These are phyloP conservation scores for Martes martes DNA, from an alignment of 2,113 vertebrate species.

Conservation along the genomic window DNA sequence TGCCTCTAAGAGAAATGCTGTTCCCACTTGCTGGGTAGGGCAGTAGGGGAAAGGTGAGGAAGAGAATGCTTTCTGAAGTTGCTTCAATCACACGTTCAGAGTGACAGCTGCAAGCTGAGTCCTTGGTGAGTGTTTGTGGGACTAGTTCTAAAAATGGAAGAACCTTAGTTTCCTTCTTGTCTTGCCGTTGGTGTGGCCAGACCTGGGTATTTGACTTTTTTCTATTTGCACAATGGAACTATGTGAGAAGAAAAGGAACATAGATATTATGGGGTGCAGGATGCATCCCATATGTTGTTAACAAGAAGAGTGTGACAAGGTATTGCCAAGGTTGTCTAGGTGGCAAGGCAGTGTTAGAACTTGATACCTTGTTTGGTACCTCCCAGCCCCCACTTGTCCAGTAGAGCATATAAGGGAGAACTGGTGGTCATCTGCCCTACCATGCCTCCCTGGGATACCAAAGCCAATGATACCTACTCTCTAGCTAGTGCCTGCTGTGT, in stretches of 20 bases:
- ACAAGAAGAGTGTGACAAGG: background rate
- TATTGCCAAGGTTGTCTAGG: background rate
- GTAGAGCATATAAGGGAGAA: background rate
- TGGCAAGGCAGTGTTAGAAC: background rate
- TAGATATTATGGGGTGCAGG: too few relatives aligned
- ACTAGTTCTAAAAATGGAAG: background rate
- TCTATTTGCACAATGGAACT: background rate
- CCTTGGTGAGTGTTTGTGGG: background rate
- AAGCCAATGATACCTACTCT: background rate
- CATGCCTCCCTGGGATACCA: rapidly evolving
- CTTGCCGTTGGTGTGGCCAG: background rate
- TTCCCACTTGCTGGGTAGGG: background rate
- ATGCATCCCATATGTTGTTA: background rate
- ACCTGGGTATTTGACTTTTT: background rate
- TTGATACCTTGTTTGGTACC: background rate
- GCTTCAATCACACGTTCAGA: background rate
- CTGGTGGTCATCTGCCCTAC: rapidly evolving
- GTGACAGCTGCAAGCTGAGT: background rate
- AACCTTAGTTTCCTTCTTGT: background rate
- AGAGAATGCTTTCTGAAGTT: background rate
- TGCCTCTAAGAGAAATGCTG: background rate
- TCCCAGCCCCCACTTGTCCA: background rate
- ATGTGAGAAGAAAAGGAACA: background rate
- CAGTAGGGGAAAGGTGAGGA: background rate
- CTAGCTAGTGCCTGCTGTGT: background rate